Evolutionary conservation across 2,888 invertebrate species (phyloP), one percentile per base, ranked within the genome.

Genomic region (Stenichneumon culpator): DNA sequence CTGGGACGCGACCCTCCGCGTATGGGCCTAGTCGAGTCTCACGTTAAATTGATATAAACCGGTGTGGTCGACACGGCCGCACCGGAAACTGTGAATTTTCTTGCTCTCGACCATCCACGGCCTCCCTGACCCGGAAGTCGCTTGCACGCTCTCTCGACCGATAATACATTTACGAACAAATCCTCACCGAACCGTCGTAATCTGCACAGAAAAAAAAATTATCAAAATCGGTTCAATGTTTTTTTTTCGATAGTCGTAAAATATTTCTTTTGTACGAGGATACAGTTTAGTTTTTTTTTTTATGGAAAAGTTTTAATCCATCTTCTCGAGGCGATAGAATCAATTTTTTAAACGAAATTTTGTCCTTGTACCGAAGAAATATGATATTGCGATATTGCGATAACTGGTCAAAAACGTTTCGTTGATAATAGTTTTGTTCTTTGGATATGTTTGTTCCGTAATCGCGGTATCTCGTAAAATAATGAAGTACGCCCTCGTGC

Each of bases 1-100:
- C 92, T 99, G 99, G 99, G 99, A 98, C 94, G 97, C 96, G 90
- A 98, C 98, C 65, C 95, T 99, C 87, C 95, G 98, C 94, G 98
- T 98, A 67, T 94, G 93, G 93, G 93, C 94, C 90, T 93, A 91
- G 87, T 80, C 70, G 16, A 19, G n/a, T 72, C 9, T 14, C 19
- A 16, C 4, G 19, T n/a, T n/a, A n/a, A n/a, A n/a, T n/a, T n/a
- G n/a, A n/a, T n/a, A n/a, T n/a, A n/a, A n/a, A n/a, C n/a, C n/a
- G n/a, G n/a, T n/a, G n/a, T n/a, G n/a, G n/a, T 54, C 32, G n/a
- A 39, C n/a, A 39, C 44, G 44, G 3, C 16, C 44, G 16, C 3
- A 19, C 22, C 39, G 32, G 14, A 47, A 47, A 3, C 22, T 68
- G 14, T 16, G 11, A 11, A 25, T 60, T 28, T 28, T 60, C 11